These are phyloP conservation scores for Indri indri DNA, from an alignment of 2,113 vertebrate genomes.

Conservation along the genomic window DNA sequence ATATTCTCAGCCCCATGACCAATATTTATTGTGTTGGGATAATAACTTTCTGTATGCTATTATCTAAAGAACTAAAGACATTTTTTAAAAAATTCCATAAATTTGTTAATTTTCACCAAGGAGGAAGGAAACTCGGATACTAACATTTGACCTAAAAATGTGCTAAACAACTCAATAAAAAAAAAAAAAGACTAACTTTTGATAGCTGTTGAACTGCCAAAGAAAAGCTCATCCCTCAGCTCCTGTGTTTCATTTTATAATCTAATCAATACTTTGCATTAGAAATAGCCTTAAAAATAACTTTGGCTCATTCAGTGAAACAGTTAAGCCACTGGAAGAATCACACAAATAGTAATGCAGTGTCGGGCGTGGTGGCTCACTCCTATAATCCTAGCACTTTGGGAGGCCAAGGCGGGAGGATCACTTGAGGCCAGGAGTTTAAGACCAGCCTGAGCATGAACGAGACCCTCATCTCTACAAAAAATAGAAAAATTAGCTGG, in stretches of 20 bases:
- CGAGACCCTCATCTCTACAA: too few species aligned
- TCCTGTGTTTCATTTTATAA: background rate
- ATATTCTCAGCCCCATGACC: background rate
- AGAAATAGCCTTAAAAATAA: slow-evolving; percentile 41
- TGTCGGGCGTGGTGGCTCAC: background rate
- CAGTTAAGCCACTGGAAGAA: background rate
- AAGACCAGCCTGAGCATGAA: too few species aligned
- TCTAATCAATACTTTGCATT: slow-evolving; percentile 36
- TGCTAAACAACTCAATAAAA: slow-evolving; percentile 28
- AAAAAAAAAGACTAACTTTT: background rate
- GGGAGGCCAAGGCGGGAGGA: too few species aligned
- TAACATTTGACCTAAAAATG: slow-evolving; percentile 13
- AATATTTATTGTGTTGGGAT: background rate
- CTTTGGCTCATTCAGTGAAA: background rate
- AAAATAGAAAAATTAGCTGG: too few species aligned
- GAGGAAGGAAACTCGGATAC: background rate
- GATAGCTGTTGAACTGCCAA: background rate
- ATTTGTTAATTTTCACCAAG: slow-evolving; percentile 21
- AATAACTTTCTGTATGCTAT: slow-evolving; percentile 16
- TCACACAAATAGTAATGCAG: background rate
- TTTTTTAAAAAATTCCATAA: background rate
- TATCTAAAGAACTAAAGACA: background rate
- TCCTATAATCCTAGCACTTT: too few species aligned
- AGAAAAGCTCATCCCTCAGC: background rate
- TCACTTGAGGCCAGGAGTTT: too few species aligned